phyloP scores from a whole-genome alignment of 1,140 invertebrate genomes.

The Asbolus verrucosus region DNA sequence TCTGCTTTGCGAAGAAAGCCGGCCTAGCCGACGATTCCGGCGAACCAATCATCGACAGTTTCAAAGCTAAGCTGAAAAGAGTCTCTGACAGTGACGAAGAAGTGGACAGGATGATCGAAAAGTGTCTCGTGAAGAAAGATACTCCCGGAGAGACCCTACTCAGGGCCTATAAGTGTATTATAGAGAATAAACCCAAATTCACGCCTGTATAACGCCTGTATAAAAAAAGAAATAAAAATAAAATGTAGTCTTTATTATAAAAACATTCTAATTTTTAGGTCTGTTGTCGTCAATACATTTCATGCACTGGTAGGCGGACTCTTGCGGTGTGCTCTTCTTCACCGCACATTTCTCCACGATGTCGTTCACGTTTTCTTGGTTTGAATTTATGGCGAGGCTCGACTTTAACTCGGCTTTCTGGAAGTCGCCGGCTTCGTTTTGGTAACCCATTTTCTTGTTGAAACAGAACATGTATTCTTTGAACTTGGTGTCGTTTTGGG shows the following conservation, averaged over 20 bases:
- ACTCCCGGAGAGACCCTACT: conserved; percentile 49
- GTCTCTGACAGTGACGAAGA: conserved; percentile 61
- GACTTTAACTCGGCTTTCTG: not conserved
- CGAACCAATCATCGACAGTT: conserved; percentile 62
- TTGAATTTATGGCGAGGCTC: not conserved
- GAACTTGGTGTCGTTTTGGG: too few species aligned
- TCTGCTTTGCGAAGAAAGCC: conserved; percentile 66
- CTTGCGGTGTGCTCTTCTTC: conserved; percentile 10
- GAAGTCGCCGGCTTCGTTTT: conserved; percentile 28
- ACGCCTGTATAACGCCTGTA: not conserved
- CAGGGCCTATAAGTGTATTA: conserved; percentile 42
- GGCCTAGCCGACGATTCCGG: conserved; percentile 62
- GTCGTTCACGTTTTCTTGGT: conserved; percentile 28
- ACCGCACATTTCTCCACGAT: conserved; percentile 27
- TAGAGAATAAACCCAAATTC: conserved; percentile 15
- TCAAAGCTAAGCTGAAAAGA: conserved; percentile 63
- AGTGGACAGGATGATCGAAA: conserved; percentile 43
- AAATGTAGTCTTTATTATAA: too few species aligned
- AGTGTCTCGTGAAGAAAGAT: conserved; percentile 47
- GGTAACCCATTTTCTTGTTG: conserved; percentile 32
- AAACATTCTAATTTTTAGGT: not conserved
- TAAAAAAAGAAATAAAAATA: not conserved
- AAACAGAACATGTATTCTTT: conserved; percentile 31
- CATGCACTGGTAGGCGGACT: conserved; percentile 21
- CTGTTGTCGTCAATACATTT: conserved; percentile 33